These are phyloP conservation scores for Odocoileus virginianus DNA, from an alignment of 2,113 vertebrate genomes.

Conservation along the genomic window DNA sequence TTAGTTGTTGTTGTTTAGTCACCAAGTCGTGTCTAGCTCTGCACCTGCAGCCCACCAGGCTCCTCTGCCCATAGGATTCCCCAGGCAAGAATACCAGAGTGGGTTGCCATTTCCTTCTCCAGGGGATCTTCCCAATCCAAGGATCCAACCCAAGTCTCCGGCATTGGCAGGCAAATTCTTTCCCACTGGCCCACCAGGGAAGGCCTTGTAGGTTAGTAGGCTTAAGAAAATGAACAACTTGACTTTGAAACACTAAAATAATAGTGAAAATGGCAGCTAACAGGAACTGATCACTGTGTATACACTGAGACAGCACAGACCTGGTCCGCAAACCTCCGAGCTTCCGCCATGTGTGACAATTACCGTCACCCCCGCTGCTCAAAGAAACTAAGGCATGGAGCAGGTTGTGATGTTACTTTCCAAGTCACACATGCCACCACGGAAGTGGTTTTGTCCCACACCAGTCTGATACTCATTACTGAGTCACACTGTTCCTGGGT, in stretches of 20 bases:
- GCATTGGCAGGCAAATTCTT: background rate
- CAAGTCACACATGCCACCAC: background rate
- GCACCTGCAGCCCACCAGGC: background rate
- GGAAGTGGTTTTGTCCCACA: background rate
- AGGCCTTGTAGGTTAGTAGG: background rate
- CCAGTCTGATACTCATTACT: constrained; percentile 5
- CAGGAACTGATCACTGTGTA: background rate
- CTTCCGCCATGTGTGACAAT: background rate
- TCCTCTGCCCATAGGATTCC: background rate
- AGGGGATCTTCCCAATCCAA: background rate
- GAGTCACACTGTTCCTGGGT: constrained; percentile 12
- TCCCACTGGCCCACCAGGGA: background rate
- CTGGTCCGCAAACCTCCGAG: background rate
- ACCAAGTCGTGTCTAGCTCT: background rate
- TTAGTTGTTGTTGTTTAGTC: background rate
- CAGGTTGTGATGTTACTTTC: background rate
- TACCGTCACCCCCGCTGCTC: background rate
- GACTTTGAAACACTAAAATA: background rate
- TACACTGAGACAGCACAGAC: background rate
- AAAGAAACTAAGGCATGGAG: background rate
- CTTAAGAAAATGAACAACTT: background rate
- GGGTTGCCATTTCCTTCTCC: background rate
- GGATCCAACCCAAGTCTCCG: background rate
- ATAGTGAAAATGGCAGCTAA: background rate
- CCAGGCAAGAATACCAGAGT: background rate